Conservation (phyloP, 2,797 vertebrate genomes). For the Coluber constrictor region DNA sequence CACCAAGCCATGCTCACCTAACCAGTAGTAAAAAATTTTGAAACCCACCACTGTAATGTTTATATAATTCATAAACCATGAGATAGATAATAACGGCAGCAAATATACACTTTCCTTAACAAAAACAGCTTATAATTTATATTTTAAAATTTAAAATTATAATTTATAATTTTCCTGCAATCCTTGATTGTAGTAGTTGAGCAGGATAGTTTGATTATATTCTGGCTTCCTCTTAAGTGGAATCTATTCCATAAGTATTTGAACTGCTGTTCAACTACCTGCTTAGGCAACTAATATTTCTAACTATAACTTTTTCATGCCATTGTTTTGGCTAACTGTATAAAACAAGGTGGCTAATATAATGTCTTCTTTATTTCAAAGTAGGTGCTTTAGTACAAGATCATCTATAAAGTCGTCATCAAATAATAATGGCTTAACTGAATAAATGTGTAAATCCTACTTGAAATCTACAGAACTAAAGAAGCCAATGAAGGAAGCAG, state of each 20-base stretch:
- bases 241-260: neutral
- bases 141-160: too few relatives aligned
- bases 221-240: conserved; percentile 11
- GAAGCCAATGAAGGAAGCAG: neutral
- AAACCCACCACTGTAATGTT: too few relatives aligned
- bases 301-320: neutral
- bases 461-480: neutral
- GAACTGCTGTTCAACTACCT: neutral
- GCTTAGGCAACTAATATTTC: neutral
- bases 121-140: conserved; percentile 3
- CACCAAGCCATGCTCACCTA: too few relatives aligned
- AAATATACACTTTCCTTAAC: conserved; percentile 25
- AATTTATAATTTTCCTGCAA: conserved; percentile 1
- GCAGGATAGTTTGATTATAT: conserved; percentile 12
- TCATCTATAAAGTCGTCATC: neutral
- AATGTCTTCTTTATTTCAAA: neutral
- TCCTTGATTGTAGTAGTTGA: neutral
- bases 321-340: neutral
- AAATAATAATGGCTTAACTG: neutral
- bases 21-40: too few relatives aligned
- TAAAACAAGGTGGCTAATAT: neutral
- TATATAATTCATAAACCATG: neutral
- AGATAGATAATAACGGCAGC: neutral
- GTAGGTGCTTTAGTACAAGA: neutral
- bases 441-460: neutral